Evolutionary conservation across 2,888 invertebrate genomes (phyloP), one percentile per base, ranked within the genome.

Genomic region (Stramonita haemastoma): DNA sequence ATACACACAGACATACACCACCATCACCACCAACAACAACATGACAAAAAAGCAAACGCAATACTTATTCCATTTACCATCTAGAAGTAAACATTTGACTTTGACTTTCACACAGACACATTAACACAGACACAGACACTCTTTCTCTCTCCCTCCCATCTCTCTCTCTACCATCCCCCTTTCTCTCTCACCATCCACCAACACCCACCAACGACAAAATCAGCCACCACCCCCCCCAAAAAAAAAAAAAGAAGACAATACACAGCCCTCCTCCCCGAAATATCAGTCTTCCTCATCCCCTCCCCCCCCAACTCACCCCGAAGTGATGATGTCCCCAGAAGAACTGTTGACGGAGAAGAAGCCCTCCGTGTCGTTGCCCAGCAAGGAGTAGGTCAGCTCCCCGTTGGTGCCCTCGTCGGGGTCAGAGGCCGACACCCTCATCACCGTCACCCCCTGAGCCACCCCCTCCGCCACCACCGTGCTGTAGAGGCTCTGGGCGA

Each of bases 281-380:
- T 29, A 22, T 77, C 26, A 8, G 6, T 66, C 66, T 6, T 2
- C 13, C 66, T 66, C 13, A 66, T 6, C 66, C 13, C 66, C 6
- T 77, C 73, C 73, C 29, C 73, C 26, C 73, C 17, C 34, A 5
- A 97, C 98, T 97, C 97, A 98, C 98, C 98, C 98, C 88, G 98
- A 98, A 0, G 98, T 98, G 91, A 97, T 98, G 95, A 99, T 98
- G 90, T 98, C 97, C 92, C 99, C 99, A 89, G 98, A 98, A 92
- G 97, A 97, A 95, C 98, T 98, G 96, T 99, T 98, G 94, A 99
- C 98, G 93, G 98, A 97, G 96, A 99, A 99, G 92, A 98, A 97
- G 96, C 98, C 98, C 94, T 94, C 93, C 89, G 98, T 98, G 96
- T 99, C 98, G 95, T 99, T 99, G 91, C 98, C 98, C 92, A 99